Evolutionary conservation across 1,140 invertebrate genomes (phyloP), one percentile per base, ranked within the genome.

Genomic region (Gonatopus flavifemur): DNA sequence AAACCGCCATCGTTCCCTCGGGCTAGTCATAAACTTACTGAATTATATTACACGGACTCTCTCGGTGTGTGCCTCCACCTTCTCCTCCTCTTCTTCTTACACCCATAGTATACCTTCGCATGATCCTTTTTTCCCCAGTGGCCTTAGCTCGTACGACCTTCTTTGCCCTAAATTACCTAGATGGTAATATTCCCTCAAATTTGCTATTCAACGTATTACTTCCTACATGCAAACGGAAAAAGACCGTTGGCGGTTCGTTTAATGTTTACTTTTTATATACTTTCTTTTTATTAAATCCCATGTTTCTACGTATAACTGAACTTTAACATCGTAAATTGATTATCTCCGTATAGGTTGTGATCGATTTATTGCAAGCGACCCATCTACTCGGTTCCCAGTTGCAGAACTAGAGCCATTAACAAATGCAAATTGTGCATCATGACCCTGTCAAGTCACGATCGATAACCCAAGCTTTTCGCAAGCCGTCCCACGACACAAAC

Each of bases 11-110:
- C 66, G 63, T 69, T 70, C 72, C 67, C 72, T 53, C 59, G 62
- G 67, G 66, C 68, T 67, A 70, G 73, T 78, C 74, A 77, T 77
- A 78, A 78, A 78, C 70, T 77, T 77, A 74, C 74, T 71, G 74
- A 76, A 78, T 78, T 74, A 76, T 76, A 76, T 76, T 78, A 78
- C 65, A 63, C 66, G 64, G 67, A 71, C 68, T 67, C 52, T 55
- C 54, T 51, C 59, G n/a, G n/a, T 51, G 59, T 58, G 55, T 41
- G 32, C 40, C 33, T 47, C 42, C 24, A 12, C 38, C 44, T 35
- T 47, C 49, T 49, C 46, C 52, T 43, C 16, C 32, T 51, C 35
- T 25, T 63, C 45, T 46, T 55, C 57, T 38, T 38, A n/a, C n/a
- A n/a, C n/a, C n/a, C n/a, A n/a, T n/a, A n/a, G n/a, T n/a, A n/a